These are phyloP conservation scores for Eptesicus fuscus DNA, from an alignment of 2,113 vertebrate genomes.

Conservation along the genomic window DNA sequence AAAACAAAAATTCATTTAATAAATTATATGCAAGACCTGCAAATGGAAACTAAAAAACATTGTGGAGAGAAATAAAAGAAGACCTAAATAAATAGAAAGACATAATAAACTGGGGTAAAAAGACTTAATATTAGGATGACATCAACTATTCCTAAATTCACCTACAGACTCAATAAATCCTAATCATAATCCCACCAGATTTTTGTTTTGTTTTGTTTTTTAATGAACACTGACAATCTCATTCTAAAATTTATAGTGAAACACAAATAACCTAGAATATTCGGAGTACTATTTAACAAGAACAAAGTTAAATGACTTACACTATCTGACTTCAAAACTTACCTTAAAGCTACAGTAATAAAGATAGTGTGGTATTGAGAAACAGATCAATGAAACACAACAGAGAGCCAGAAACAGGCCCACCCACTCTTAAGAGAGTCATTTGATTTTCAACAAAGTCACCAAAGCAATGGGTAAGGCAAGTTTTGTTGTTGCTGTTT, in stretches of 20 bases:
- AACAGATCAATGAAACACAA: not conserved
- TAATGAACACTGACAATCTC: not conserved
- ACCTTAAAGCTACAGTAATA: not conserved
- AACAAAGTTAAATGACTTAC: not conserved
- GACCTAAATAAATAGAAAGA: not conserved
- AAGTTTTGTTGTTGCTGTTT: not conserved
- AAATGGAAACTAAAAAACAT: not conserved
- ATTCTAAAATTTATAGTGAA: constrained; percentile 1
- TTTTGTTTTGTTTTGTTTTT: not conserved
- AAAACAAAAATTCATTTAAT: constrained; percentile 7
- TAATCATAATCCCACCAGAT: not conserved
- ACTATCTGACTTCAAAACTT: not conserved
- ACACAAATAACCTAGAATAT: not conserved
- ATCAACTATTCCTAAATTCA: not conserved
- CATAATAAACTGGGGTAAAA: not conserved
- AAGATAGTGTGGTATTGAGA: not conserved
- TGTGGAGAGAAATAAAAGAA: not conserved
- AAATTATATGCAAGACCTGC: not conserved
- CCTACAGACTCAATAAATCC: not conserved
- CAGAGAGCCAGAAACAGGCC: not conserved
- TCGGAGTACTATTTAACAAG: not conserved
- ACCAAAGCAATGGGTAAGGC: not conserved
- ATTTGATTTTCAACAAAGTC: not conserved
- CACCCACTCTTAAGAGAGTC: not conserved
- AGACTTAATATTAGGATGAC: not conserved